Conservation (phyloP, 2,888 invertebrate species). For the Formica aserva region DNA sequence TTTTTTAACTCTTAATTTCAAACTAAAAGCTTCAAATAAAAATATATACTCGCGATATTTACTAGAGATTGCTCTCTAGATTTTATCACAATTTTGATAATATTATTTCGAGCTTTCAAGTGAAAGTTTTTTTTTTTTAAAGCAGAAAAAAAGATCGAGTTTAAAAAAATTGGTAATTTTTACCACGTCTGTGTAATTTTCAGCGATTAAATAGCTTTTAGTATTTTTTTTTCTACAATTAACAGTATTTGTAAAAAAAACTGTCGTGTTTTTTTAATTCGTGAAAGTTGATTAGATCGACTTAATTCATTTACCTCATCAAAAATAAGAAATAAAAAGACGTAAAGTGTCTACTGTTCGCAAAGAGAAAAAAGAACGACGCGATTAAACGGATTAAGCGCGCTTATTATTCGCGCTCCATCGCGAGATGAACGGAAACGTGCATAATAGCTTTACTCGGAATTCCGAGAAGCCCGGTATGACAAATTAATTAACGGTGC, state of each 20-base stretch:
- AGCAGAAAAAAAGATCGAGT: background rate
- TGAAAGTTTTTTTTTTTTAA: background rate
- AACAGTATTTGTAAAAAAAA: background rate
- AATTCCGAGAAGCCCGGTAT: slow-evolving; percentile 49
- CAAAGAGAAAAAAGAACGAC: background rate
- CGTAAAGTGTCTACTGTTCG: background rate
- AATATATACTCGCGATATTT: background rate
- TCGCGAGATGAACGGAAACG: slow-evolving; percentile 25
- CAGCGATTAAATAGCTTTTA: background rate
- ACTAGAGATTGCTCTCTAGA: no score
- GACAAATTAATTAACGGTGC: slow-evolving; percentile 66
- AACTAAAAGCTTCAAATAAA: no score
- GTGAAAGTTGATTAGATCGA: background rate
- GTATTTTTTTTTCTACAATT: background rate
- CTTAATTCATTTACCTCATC: background rate
- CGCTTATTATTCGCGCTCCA: slow-evolving; percentile 33
- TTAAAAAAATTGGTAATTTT: background rate
- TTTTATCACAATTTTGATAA: no score
- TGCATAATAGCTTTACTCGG: slow-evolving; percentile 32
- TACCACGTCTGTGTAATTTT: background rate
- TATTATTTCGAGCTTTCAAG: background rate
- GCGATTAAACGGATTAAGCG: slow-evolving; percentile 21
- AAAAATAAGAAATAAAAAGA: background rate
- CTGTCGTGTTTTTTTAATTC: background rate
- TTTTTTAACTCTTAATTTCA: background rate